Percentiles rank a stretch among this genome's conserved stretches.
Evolutionary conservation across 2,113 vertebrate genomes (phyloP).

Genomic region (Centrocercus urophasianus): DNA sequence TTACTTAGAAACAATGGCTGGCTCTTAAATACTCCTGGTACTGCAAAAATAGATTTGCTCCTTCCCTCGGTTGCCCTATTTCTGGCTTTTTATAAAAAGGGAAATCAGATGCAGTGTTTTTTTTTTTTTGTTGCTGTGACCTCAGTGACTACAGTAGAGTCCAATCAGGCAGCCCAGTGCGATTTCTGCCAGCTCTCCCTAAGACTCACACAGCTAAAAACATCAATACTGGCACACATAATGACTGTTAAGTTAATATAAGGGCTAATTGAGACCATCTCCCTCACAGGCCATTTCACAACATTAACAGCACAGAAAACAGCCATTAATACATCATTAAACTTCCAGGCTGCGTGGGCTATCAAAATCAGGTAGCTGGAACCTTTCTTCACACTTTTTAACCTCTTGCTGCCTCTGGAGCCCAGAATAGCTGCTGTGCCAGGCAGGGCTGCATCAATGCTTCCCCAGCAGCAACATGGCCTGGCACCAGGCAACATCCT

Average conservation of each 20-base stretch:
- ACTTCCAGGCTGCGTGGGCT: slow-evolving; percentile 29
- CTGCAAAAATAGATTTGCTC: neutral
- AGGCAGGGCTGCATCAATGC: neutral
- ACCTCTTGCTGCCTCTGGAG: neutral
- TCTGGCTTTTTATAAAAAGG: neutral
- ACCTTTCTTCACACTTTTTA: slow-evolving; percentile 41
- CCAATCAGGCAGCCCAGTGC: neutral
- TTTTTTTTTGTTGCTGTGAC: neutral
- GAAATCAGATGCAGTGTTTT: neutral
- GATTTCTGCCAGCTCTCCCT: neutral
- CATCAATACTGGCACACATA: slow-evolving; percentile 27
- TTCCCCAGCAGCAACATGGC: neutral
- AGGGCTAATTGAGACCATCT: slow-evolving; percentile 58
- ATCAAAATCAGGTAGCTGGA: slow-evolving; percentile 35
- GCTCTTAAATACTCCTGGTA: neutral
- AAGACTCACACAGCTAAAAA: slow-evolving; percentile 34
- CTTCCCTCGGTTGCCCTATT: neutral
- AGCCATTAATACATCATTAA: slow-evolving; percentile 64
- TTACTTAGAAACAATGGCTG: neutral
- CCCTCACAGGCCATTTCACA: slow-evolving; percentile 53
- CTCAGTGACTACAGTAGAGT: neutral
- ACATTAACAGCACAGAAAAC: slow-evolving; percentile 38
- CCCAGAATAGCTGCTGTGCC: neutral
- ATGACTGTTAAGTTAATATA: slow-evolving; percentile 43
- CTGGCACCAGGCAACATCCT: neutral